Percentiles rank a stretch among this genome's conserved stretches.
Evolutionary conservation across 2,113 vertebrate genomes (phyloP).

Genomic region (Melozone crissalis): DNA sequence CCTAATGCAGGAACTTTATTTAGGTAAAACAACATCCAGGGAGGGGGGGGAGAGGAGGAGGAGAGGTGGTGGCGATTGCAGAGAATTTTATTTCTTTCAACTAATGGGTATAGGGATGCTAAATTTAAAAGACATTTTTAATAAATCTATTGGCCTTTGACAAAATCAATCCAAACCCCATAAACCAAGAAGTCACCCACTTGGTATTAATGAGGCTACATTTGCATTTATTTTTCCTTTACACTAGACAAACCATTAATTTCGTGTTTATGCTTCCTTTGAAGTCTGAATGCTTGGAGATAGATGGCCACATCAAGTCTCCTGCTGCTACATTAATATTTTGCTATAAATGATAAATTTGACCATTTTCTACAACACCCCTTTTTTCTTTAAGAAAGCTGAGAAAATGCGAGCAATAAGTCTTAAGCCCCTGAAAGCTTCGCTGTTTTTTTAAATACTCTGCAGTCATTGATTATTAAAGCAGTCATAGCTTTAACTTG

Average conservation of each 20-base stretch:
- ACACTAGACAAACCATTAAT: slow-evolving; percentile 85
- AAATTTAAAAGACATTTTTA: slow-evolving; percentile 84
- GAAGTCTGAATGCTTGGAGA: slow-evolving; percentile 82
- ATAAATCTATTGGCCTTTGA: slow-evolving; percentile 87
- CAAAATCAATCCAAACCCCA: slow-evolving; percentile 86
- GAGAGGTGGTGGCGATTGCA: slow-evolving; percentile 73
- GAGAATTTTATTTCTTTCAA: slow-evolving; percentile 81
- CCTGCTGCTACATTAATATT: slow-evolving; percentile 87
- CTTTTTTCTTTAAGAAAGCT: slow-evolving; percentile 84
- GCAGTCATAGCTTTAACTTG: slow-evolving; percentile 74
- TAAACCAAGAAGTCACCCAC: slow-evolving; percentile 86
- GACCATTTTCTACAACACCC: slow-evolving; percentile 81
- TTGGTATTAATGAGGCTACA: slow-evolving; percentile 85
- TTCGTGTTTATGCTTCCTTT: slow-evolving; percentile 83
- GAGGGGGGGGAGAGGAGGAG: slow-evolving; percentile 55
- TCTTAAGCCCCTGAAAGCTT: slow-evolving; percentile 78
- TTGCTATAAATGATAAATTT: slow-evolving; percentile 85
- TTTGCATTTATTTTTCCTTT: slow-evolving; percentile 87
- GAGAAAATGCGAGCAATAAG: slow-evolving; percentile 80
- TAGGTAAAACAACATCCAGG: slow-evolving; percentile 80
- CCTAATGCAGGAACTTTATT: slow-evolving; percentile 83
- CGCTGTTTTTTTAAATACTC: slow-evolving; percentile 73
- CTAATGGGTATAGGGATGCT: slow-evolving; percentile 81
- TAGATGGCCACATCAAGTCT: slow-evolving; percentile 83
- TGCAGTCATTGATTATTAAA: slow-evolving; percentile 79